Base-by-base conservation (phyloP, 2,888 invertebrate species). In the Labia minor region DNA sequence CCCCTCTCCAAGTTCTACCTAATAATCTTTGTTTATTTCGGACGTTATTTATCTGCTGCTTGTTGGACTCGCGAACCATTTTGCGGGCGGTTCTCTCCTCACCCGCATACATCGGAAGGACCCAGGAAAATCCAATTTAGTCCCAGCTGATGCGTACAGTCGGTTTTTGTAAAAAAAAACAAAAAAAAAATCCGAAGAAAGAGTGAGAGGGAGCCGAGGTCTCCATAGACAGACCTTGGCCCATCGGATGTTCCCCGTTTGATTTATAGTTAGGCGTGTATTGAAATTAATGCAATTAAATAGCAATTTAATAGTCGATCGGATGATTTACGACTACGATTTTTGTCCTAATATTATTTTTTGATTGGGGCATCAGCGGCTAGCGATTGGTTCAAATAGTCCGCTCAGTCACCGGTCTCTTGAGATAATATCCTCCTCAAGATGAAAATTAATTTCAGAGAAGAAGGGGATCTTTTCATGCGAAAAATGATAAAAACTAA, bases 11-110 rank as follows among this genome's bases (percentile, higher is more conserved):
- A 4, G 14, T 8, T 49, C 14, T 49, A 49, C 6, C 49, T 49
- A 49, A 49, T 49, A 49, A 49, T 49, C 49, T 49, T 49, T 49
- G 49, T 49, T 49, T 49, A 49, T 49, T 49, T 49, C 49, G n/a
- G 14, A 16, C n/a, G 49, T 49, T 49, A 49, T 49, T 49, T 49
- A 49, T 49, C 49, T 49, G 49, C 16, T 26, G 26, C 26, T 26
- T 26, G 26, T 26, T 26, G 26, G 26, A 8, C 26, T 26, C 26
- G 26, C 26, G 26, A 26, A 8, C 26, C 26, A 26, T 26, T 26
- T 26, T 26, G 26, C 26, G 26, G 26, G 26, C 26, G 4, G 3
- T 8, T 26, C 8, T 26, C 16, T 49, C 49, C 49, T 49, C 49
- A 49, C 49, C 49, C 49, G 49, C 49, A 49, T 49, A n/a, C n/a